Percentiles rank a stretch among this genome's conserved stretches.
These are phyloP conservation scores for Melitaea cinxia DNA, from an alignment of 1,140 invertebrate genomes.

Conservation along the genomic window DNA sequence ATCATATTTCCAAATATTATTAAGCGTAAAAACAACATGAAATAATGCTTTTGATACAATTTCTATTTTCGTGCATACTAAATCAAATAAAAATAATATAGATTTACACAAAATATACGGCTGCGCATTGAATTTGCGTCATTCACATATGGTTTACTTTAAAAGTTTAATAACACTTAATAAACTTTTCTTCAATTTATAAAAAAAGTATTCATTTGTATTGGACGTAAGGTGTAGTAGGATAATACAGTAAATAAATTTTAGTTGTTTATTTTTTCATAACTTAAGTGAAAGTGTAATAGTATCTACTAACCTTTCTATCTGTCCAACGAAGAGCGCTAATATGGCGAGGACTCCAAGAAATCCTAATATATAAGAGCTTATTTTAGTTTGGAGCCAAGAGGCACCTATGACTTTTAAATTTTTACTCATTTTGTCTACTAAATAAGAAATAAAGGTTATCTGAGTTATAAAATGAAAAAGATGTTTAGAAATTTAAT, in stretches of 20 bases:
- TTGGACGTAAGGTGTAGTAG: no score
- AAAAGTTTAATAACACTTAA: no score
- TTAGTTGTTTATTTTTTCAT: background rate
- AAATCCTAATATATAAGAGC: constrained; percentile 86
- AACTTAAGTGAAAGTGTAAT: background rate
- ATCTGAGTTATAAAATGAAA: constrained; percentile 76
- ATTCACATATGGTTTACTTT: no score
- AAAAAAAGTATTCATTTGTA: no score
- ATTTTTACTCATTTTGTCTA: constrained; percentile 80
- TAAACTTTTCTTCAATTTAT: no score
- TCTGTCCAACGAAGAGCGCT: constrained; percentile 85
- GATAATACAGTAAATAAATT: no score
- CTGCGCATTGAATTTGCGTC: no score
- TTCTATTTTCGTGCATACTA: no score
- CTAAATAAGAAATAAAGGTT: constrained; percentile 40
- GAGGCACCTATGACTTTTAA: constrained; percentile 90
- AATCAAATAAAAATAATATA: background rate
- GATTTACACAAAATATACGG: background rate
- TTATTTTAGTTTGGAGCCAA: constrained; percentile 88
- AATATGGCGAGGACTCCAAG: constrained; percentile 86
- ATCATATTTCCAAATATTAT: constrained; percentile 14
- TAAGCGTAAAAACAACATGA: constrained; percentile 10
- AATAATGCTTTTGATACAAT: no score
- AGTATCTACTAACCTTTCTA: constrained; percentile 80
- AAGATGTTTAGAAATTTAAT: constrained; percentile 81